Percentiles rank a stretch among this genome's conserved stretches.
phyloP scores from a whole-genome alignment of 1,140 invertebrate genomes.

The Oedothorax gibbosus region DNA sequence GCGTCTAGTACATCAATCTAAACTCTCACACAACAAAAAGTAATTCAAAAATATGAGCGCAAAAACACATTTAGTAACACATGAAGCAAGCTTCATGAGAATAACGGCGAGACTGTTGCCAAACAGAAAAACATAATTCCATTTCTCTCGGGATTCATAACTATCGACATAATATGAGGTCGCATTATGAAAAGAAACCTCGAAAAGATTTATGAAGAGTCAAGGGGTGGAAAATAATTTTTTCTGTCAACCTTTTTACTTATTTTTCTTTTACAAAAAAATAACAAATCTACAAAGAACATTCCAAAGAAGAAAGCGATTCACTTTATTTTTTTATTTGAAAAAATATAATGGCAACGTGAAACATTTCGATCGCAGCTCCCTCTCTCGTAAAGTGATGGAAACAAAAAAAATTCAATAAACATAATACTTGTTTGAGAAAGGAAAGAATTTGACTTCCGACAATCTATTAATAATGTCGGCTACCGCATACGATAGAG shows the following conservation, averaged over 20 bases:
- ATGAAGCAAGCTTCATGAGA: too few species aligned
- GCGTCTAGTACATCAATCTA: too few species aligned
- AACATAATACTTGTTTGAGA: conserved; percentile 33
- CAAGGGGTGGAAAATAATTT: background rate
- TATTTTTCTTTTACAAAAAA: background rate
- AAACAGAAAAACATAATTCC: background rate
- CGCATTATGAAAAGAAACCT: conserved; percentile 1
- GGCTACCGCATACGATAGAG: conserved; percentile 4
- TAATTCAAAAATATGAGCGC: too few species aligned
- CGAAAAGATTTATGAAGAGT: conserved; percentile 37
- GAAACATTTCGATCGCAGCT: background rate
- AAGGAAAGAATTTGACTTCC: conserved; percentile 38
- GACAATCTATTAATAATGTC: conserved; percentile 45
- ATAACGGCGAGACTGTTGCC: too few species aligned
- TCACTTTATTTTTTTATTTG: background rate
- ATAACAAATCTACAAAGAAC: conserved; percentile 25
- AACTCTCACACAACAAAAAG: too few species aligned
- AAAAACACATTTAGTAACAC: too few species aligned
- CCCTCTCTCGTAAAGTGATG: background rate
- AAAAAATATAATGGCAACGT: background rate
- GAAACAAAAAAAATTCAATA: conserved; percentile 34
- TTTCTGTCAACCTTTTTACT: background rate
- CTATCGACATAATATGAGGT: conserved; percentile 2
- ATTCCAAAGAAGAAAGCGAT: background rate
- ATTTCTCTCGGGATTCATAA: background rate